These are phyloP conservation scores for Microctenopoma steveboyesi DNA, from an alignment of 2,797 vertebrate species.

Conservation along the genomic window DNA sequence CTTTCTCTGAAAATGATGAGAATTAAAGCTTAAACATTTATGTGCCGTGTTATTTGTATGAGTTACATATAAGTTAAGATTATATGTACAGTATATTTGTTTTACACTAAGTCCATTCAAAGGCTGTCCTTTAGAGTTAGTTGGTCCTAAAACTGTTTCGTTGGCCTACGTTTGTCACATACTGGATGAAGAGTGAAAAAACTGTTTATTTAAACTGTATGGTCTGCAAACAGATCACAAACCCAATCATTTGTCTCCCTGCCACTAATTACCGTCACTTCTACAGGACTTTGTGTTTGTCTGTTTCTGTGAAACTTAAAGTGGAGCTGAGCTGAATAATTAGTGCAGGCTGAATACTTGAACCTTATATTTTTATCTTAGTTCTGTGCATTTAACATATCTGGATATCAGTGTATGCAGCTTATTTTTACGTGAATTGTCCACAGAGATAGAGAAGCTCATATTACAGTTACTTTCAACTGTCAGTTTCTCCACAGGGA, in stretches of 20 bases:
- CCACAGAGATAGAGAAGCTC: constrained; percentile 46
- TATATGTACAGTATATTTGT: too few relatives aligned
- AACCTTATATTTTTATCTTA: too few relatives aligned
- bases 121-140: background rate
- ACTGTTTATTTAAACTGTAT: background rate
- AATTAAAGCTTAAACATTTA: background rate
- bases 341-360: too few relatives aligned
- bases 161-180: background rate
- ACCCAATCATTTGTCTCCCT: constrained; percentile 10
- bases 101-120: background rate
- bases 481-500: constrained; percentile 70
- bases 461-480: constrained; percentile 57
- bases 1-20: background rate
- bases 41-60: background rate
- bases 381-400: background rate
- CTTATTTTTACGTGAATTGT: constrained; percentile 40
- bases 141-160: background rate
- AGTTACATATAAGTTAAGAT: background rate
- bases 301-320: too few relatives aligned
- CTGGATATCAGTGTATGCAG: background rate
- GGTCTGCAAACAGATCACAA: background rate
- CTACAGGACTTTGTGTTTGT: too few relatives aligned
- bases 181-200: background rate
- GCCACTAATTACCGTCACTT: background rate
- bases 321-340: too few relatives aligned